phyloP scores from a whole-genome alignment of 1,140 invertebrate species.

The Tribolium madens region DNA sequence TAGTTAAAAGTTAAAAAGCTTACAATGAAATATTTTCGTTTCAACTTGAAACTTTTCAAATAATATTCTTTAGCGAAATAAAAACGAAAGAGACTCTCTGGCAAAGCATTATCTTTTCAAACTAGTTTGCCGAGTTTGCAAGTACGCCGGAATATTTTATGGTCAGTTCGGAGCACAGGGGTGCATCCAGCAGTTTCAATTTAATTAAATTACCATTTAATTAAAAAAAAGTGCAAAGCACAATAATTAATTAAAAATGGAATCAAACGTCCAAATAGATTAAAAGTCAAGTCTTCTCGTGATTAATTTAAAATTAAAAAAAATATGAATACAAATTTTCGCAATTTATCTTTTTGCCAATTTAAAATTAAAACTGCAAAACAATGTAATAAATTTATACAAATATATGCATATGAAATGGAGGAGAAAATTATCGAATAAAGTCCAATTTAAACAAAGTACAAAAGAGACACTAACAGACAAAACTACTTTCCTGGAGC shows the following conservation, averaged over 20 bases:
- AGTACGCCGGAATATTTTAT: constrained; percentile 48
- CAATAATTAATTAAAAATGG: background rate
- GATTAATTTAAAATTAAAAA: constrained; percentile 13
- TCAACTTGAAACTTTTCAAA: constrained; percentile 41
- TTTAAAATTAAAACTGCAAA: constrained; percentile 5
- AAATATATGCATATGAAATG: constrained; percentile 24
- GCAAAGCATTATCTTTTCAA: constrained; percentile 50
- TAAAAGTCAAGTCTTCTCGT: background rate
- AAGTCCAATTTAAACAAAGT: constrained; percentile 39
- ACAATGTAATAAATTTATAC: constrained; percentile 22
- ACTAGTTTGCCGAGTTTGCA: constrained; percentile 47
- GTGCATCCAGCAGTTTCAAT: constrained; percentile 20
- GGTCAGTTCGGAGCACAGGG: constrained; percentile 33
- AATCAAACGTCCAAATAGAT: background rate
- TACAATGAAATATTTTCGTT: constrained; percentile 38
- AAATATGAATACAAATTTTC: background rate
- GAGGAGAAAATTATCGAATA: constrained; percentile 30
- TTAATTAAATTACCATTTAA: background rate
- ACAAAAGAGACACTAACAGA: constrained; percentile 2
- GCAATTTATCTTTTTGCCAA: background rate
- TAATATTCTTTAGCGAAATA: constrained; percentile 45
- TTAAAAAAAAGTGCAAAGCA: background rate
- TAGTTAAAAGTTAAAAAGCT: constrained; percentile 38
- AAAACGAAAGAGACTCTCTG: constrained; percentile 28
- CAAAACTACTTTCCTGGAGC: constrained; percentile 43